Conservation (phyloP, 1,140 invertebrate species). For the Zaprionus nigranus region DNA sequence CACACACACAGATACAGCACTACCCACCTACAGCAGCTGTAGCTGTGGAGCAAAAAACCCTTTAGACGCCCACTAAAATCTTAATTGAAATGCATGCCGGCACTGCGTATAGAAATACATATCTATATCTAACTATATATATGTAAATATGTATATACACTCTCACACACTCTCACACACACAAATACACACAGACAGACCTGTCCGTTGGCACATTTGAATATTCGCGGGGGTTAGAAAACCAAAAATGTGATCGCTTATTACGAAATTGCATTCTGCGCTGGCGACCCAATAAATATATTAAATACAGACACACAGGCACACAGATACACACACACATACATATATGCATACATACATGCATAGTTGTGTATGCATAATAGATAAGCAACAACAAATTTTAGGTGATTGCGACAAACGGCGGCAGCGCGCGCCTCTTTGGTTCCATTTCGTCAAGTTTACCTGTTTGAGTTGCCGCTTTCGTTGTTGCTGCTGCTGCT, state of each 20-base stretch:
- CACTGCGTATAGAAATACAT: conserved; percentile 7
- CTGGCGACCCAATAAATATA: conserved; percentile 62
- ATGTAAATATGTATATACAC: conserved; percentile 3
- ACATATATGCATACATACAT: not conserved
- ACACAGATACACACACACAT: not conserved
- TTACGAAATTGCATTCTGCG: conserved; percentile 72
- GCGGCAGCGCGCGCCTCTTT: conserved; percentile 61
- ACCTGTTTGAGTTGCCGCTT: conserved; percentile 55
- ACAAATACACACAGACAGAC: not conserved
- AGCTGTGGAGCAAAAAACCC: conserved; percentile 11
- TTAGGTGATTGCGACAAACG: conserved; percentile 70
- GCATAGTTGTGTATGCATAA: conserved; percentile 18
- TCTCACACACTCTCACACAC: not conserved
- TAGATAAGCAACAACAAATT: conserved; percentile 58
- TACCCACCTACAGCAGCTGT: not conserved
- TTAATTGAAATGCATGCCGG: conserved; percentile 63
- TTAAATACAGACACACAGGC: conserved; percentile 22
- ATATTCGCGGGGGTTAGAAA: conserved; percentile 60
- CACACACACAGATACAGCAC: not conserved
- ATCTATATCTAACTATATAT: conserved; percentile 19
- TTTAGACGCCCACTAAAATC: conserved; percentile 38
- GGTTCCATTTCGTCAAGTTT: conserved; percentile 79
- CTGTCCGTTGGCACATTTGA: conserved; percentile 34
- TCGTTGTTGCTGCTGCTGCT: conserved; percentile 31
- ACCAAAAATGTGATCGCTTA: conserved; percentile 37